Evolutionary conservation across 2,888 invertebrate species (phyloP).

Genomic region (Folsomia manolachei): DNA sequence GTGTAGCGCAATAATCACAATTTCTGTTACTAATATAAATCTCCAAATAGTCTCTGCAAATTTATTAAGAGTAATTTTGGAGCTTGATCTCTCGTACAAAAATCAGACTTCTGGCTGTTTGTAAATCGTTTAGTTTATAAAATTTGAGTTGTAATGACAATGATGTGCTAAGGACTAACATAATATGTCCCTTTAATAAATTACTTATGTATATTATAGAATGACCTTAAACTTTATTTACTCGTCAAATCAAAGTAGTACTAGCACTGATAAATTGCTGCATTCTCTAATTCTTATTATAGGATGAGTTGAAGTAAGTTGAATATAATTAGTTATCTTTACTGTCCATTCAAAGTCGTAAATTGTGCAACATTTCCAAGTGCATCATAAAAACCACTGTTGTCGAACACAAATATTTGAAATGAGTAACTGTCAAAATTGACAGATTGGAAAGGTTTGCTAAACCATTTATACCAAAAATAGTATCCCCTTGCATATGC

Average conservation of each 20-base stretch:
- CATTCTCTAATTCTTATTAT: background rate
- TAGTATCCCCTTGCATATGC: background rate
- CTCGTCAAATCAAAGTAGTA: background rate
- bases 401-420: background rate
- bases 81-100: too few species aligned
- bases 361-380: background rate
- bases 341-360: background rate
- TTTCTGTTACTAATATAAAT: too few species aligned
- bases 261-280: background rate
- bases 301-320: background rate
- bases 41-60: too few species aligned
- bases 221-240: background rate
- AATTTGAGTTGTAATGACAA: too few species aligned
- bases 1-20: background rate
- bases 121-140: too few species aligned
- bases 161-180: too few species aligned
- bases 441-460: background rate
- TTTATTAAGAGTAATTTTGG: too few species aligned
- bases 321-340: background rate
- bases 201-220: too few species aligned
- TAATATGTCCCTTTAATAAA: too few species aligned
- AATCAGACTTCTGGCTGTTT: too few species aligned
- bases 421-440: background rate
- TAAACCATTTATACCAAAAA: background rate
- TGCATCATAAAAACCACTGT: background rate